A percentile compares a stretch with the other conserved stretches of the same genome.
Evolutionary conservation across 2,888 invertebrate species (phyloP).

Genomic region (Chaetoderma sp.): DNA sequence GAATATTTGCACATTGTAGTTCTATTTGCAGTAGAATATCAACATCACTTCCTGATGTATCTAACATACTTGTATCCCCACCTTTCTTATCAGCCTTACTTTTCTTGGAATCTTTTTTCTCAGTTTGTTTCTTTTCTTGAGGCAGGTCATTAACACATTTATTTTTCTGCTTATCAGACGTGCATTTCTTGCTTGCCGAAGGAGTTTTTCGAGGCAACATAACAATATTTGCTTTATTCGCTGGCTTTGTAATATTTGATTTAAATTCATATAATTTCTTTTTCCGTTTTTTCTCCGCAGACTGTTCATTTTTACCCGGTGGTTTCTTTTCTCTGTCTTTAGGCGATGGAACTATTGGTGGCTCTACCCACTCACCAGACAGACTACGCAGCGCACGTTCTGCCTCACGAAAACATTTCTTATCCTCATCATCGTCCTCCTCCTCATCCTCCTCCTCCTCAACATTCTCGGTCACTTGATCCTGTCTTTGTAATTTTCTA

Average conservation of each 20-base stretch:
- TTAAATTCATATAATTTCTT: background rate
- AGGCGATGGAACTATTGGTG: constrained; percentile 15
- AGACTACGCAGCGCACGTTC: constrained; percentile 88
- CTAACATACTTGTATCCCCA: background rate
- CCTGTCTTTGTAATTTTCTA: background rate
- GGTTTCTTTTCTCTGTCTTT: constrained; percentile 8
- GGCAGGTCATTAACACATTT: too few relatives aligned
- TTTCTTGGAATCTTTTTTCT: background rate
- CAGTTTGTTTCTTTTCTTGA: too few relatives aligned
- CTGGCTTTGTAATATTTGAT: background rate
- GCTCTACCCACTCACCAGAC: constrained; percentile 83
- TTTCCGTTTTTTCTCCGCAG: background rate
- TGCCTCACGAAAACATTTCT: constrained; percentile 84
- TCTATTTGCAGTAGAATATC: constrained; percentile 72
- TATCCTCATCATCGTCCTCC: constrained; percentile 77
- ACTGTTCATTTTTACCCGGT: background rate
- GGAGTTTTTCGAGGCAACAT: too few relatives aligned
- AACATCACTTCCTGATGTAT: constrained; percentile 33
- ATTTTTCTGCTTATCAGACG: too few relatives aligned
- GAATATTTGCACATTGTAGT: constrained; percentile 71
- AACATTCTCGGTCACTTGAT: background rate
- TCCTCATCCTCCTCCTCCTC: background rate
- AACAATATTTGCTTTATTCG: background rate
- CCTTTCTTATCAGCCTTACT: background rate
- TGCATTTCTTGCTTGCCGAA: too few relatives aligned